Evolutionary conservation across 2,888 invertebrate species (phyloP).

Genomic region (Ptilodon capucinus): DNA sequence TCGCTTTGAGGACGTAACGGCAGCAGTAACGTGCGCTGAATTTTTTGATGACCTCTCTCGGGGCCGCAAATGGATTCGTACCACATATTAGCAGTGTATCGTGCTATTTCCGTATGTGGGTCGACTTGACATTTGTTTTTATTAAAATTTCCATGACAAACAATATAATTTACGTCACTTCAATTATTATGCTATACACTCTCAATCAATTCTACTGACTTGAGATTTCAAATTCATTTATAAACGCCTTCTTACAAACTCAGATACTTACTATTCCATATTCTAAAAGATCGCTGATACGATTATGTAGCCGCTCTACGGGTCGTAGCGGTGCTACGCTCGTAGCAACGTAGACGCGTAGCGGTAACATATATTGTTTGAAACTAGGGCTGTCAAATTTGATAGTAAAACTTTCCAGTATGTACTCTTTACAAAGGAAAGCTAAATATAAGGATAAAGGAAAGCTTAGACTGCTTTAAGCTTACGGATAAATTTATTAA

Average conservation of each 20-base stretch:
- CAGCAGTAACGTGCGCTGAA: conserved; percentile 2
- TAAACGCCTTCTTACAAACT: no score
- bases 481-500: no score
- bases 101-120: not conserved
- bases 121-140: not conserved
- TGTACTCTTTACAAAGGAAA: no score
- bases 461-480: no score
- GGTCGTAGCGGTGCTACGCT: conserved; percentile 18
- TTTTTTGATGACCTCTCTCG: conserved; percentile 7
- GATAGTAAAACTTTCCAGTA: no score
- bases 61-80: conserved; percentile 3
- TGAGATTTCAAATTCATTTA: no score
- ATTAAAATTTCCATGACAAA: no score
- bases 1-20: conserved; percentile 13
- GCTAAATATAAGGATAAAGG: no score
- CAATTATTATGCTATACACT: no score
- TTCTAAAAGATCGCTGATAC: conserved; percentile 20
- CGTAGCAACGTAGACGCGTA: conserved; percentile 16
- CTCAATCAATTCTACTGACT: no score
- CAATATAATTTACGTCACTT: no score
- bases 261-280: conserved; percentile 11
- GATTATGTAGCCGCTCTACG: conserved; percentile 17
- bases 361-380: conserved; percentile 1
- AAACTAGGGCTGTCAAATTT: not conserved
- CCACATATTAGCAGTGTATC: not conserved